Conservation (phyloP, 2,888 invertebrate species). For the Anarsia innoxiella region DNA sequence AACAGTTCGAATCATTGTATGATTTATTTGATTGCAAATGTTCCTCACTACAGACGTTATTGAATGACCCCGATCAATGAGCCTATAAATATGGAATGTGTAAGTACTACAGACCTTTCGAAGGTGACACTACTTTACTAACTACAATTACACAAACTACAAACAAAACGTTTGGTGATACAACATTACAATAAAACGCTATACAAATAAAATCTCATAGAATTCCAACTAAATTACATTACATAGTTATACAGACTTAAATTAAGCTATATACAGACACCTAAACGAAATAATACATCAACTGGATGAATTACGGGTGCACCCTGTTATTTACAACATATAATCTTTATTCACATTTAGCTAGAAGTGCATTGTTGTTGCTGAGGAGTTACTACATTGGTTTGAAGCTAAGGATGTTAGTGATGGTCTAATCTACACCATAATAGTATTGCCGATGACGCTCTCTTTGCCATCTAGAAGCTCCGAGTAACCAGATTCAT, state of each 20-base stretch:
- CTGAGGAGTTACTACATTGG: constrained; percentile 15
- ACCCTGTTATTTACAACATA: constrained; percentile 28
- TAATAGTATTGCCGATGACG: constrained; percentile 66
- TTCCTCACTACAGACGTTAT: constrained; percentile 40
- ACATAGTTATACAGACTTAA: constrained; percentile 12
- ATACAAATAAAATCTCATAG: constrained; percentile 15
- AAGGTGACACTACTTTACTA: constrained; percentile 17
- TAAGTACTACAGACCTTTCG: constrained; percentile 39
- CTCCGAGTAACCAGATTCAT: constrained; percentile 94
- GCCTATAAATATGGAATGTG: constrained; percentile 44
- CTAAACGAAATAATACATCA: constrained; percentile 45
- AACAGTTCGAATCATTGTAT: constrained; percentile 17
- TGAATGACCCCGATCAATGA: constrained; percentile 39
- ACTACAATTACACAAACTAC: constrained; percentile 21
- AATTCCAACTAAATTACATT: constrained; percentile 8
- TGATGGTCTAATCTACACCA: constrained; percentile 41
- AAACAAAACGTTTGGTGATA: constrained; percentile 21
- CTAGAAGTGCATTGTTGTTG: constrained; percentile 31
- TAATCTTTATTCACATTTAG: constrained; percentile 18
- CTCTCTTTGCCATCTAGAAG: constrained; percentile 72
- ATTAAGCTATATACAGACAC: constrained; percentile 56
- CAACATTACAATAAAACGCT: constrained; percentile 14
- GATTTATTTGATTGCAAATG: constrained; percentile 40
- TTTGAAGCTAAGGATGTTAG: constrained; percentile 2
- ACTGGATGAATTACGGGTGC: constrained; percentile 27